Percentiles rank a stretch among this genome's conserved stretches.
Evolutionary conservation across 2,113 vertebrate genomes (phyloP).

Genomic region (Pseudonaja textilis): DNA sequence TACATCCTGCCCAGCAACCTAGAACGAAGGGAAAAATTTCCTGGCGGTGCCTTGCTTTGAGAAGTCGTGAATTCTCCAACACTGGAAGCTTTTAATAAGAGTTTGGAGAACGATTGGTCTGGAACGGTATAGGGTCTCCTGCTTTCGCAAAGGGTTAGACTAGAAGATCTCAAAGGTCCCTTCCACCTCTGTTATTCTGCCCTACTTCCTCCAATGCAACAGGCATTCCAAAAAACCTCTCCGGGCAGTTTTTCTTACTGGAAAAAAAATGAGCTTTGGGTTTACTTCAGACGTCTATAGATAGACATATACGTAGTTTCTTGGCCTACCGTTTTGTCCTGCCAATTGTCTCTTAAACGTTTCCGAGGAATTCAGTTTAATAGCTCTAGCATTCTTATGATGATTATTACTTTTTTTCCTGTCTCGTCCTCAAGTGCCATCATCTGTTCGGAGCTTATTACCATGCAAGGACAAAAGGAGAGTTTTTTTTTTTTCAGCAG

Average conservation of each 20-base stretch:
- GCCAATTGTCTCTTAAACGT: not conserved
- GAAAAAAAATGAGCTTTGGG: not conserved
- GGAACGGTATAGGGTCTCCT: too few relatives aligned
- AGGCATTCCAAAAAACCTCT: not conserved
- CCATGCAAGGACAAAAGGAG: constrained; percentile 18
- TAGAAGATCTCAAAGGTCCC: too few relatives aligned
- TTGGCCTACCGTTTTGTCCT: not conserved
- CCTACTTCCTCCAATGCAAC: not conserved
- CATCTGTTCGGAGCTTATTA: constrained; percentile 28
- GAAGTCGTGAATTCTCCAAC: too few relatives aligned
- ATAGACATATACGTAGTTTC: not conserved
- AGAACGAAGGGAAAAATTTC: too few relatives aligned
- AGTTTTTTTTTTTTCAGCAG: constrained; percentile 15
- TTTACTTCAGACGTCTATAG: too few relatives aligned
- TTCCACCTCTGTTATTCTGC: not conserved
- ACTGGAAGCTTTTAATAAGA: too few relatives aligned
- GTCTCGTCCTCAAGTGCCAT: constrained; percentile 4
- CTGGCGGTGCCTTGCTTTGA: too few relatives aligned
- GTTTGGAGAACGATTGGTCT: too few relatives aligned
- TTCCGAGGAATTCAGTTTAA: constrained; percentile 32
- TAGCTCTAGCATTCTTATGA: not conserved
- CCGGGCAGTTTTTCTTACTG: not conserved
- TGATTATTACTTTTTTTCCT: not conserved
- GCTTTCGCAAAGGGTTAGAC: too few relatives aligned
- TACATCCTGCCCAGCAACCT: not conserved